Base-by-base conservation (phyloP, 1,140 invertebrate genomes). In the Drosophila nigrodunni region DNA sequence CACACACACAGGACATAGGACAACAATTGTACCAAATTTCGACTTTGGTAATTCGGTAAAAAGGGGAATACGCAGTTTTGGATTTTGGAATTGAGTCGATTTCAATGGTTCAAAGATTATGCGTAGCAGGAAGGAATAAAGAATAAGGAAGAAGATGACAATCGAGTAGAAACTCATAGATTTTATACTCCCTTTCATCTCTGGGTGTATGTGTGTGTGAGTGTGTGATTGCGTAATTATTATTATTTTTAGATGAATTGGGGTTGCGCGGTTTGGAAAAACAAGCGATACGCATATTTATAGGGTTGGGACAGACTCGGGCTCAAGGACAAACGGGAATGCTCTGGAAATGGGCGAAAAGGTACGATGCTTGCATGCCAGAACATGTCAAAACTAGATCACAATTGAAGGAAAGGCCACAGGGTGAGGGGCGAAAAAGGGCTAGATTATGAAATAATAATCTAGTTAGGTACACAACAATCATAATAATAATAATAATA, bases 371-470 rank as follows among this genome's bases (percentile, higher is more conserved):
- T 60, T 78, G 77, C 76, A 88, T 78, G 82, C 82, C 74, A 80
- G 62, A 74, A 79, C 83, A 78, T 74, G 68, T 52, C 49, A 62
- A 81, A 86, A 74, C 82, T 81, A 78, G 78, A 78, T 74, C 64
- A 67, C 43, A 71, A 54, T 61, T 47, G 49, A 69, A 37, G 18
- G 39, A 57, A 47, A 41, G 34, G 49, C 52, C 46, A 21, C 30
- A 41, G 41, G 44, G 4, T 46, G 39, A 70, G 43, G 34, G 52
- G 41, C 15, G 15, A 21, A 47, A 65, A 50, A 58, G 59, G 62
- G 59, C 62, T 15, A 68, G 73, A 83, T 87, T 88, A 83, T 87
- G 83, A 87, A 89, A 78, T 88, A 89, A 89, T 83, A 87, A 83
- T 88, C 80, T 88, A 77, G 77, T 83, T 71, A 77, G 46, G 68